These are phyloP conservation scores for Lasiurus borealis DNA, from an alignment of 2,113 vertebrate species.

Conservation along the genomic window DNA sequence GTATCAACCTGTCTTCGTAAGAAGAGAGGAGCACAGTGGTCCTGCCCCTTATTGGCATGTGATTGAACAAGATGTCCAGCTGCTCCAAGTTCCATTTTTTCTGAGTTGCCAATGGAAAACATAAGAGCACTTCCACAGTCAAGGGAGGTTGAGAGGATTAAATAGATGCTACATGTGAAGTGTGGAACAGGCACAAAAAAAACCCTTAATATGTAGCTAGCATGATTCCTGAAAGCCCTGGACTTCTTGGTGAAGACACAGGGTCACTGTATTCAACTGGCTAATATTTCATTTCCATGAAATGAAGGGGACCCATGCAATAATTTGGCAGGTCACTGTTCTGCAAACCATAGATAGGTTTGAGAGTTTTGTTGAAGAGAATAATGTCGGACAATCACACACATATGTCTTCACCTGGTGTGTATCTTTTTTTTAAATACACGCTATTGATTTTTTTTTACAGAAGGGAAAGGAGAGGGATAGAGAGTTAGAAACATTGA, in stretches of 20 bases:
- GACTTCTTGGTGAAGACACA: neutral
- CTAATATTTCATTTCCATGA: neutral
- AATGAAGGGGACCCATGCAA: neutral
- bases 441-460: too few species aligned
- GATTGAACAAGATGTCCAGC: neutral
- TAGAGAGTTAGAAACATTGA: too few species aligned
- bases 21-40: neutral
- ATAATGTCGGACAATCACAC: neutral
- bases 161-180: neutral
- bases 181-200: neutral
- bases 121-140: neutral
- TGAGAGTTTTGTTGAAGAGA: neutral
- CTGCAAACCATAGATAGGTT: neutral
- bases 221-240: neutral
- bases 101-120: neutral
- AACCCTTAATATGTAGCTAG: too few species aligned
- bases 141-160: neutral
- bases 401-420: neutral
- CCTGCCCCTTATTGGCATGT: neutral
- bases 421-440: too few species aligned
- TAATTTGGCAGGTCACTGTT: neutral
- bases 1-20: neutral
- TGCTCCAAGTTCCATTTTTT: neutral
- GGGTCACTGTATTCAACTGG: neutral
- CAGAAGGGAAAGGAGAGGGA: too few species aligned